Evolutionary conservation across 2,113 vertebrate genomes (phyloP).

Genomic region (Pseudois nayaur): DNA sequence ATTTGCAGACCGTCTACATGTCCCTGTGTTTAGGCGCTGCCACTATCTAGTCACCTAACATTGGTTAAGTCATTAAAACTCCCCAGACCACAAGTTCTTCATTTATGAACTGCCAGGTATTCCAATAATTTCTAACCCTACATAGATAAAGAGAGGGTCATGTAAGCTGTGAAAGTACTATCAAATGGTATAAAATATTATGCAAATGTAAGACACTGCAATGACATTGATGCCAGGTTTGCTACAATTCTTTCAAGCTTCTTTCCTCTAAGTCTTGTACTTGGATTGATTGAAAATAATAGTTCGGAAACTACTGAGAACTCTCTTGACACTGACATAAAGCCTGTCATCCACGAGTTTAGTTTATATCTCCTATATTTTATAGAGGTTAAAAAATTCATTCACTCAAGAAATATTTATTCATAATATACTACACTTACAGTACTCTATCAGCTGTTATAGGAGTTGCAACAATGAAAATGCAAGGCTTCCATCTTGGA

Average conservation of each 20-base stretch:
- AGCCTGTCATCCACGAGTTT: not conserved
- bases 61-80: not conserved
- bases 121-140: not conserved
- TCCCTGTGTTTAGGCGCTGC: not conserved
- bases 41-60: not conserved
- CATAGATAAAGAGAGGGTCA: not conserved
- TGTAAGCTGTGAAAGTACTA: not conserved
- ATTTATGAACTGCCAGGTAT: not conserved
- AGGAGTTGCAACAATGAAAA: not conserved
- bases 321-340: constrained; percentile 2
- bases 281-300: not conserved
- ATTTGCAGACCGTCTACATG: not conserved
- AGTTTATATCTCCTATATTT: not conserved
- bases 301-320: constrained; percentile 3
- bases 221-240: not conserved
- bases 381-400: constrained; percentile 20
- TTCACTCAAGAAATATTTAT: not conserved
- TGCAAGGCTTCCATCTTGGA: not conserved
- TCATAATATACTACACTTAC: not conserved
- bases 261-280: not conserved
- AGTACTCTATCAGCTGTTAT: not conserved
- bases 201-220: not conserved
- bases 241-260: not conserved
- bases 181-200: not conserved
- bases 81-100: not conserved